Conservation (phyloP, 2,888 invertebrate genomes). For the Trypoxylon attenuatum region DNA sequence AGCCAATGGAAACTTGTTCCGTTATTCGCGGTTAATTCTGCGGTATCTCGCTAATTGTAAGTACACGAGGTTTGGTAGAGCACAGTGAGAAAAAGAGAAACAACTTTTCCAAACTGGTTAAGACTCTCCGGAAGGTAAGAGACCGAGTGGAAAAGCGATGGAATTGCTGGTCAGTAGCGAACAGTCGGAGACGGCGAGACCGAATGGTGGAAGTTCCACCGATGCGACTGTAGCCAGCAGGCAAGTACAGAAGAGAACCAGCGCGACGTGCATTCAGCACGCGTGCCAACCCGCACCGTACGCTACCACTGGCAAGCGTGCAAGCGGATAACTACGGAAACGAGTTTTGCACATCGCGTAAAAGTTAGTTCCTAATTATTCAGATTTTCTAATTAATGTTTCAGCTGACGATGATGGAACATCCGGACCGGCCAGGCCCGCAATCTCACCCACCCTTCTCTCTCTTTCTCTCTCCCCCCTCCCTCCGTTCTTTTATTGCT, state of each 20-base stretch:
- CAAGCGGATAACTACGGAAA: slow-evolving; percentile 13
- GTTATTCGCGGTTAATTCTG: too few species aligned
- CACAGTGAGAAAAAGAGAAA: too few species aligned
- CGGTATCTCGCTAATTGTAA: too few species aligned
- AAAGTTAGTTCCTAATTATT: slow-evolving; percentile 73
- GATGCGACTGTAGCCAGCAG: slow-evolving; percentile 7
- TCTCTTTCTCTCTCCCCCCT: slow-evolving; percentile 51
- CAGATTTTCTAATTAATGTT: slow-evolving; percentile 73
- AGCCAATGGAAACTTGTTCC: too few species aligned
- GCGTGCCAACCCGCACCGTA: slow-evolving; percentile 2
- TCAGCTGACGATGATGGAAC: slow-evolving; percentile 68
- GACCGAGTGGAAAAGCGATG: too few species aligned
- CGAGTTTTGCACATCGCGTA: slow-evolving; percentile 62
- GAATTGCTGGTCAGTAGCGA: too few species aligned
- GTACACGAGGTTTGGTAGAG: too few species aligned
- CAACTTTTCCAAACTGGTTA: too few species aligned
- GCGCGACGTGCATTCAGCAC: neutral
- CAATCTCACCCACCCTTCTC: too few species aligned
- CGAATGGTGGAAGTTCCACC: slow-evolving; percentile 18
- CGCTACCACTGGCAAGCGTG: slow-evolving; percentile 4
- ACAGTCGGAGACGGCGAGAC: too few species aligned
- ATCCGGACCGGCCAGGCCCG: slow-evolving; percentile 55
- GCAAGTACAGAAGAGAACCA: neutral
- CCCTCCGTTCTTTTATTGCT: slow-evolving; percentile 53
- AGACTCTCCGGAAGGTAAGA: too few species aligned